phyloP scores from a whole-genome alignment of 2,113 vertebrate genomes.

The Phylloscopus trochiloides region DNA sequence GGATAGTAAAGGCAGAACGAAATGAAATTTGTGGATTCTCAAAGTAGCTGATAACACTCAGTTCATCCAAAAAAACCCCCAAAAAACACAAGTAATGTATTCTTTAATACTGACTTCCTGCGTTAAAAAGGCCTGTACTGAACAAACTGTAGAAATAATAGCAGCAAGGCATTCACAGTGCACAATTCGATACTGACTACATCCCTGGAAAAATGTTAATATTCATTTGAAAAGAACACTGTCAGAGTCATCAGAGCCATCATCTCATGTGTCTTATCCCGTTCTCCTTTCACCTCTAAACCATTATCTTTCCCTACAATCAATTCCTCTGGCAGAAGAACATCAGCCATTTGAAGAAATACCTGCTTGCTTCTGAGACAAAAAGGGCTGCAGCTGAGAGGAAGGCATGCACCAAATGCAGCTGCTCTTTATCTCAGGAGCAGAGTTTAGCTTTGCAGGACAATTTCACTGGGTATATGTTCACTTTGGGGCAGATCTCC shows the following conservation, averaged over 20 bases:
- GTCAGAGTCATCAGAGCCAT: neutral
- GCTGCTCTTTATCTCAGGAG: neutral
- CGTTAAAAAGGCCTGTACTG: neutral
- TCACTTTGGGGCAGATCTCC: neutral
- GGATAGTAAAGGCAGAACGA: neutral
- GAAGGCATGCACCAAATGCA: neutral
- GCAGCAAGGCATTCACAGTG: neutral
- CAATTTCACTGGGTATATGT: neutral
- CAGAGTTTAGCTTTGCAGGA: neutral
- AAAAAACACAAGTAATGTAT: neutral
- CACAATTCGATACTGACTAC: neutral
- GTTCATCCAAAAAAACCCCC: neutral
- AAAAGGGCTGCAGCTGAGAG: neutral
- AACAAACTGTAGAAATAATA: neutral
- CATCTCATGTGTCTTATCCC: neutral
- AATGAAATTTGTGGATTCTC: neutral
- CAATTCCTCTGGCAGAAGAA: neutral
- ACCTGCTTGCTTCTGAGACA: neutral
- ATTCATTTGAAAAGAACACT: slow-evolving; percentile 44
- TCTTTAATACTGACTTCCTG: neutral
- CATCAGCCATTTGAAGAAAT: neutral
- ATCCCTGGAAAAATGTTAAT: slow-evolving; percentile 26
- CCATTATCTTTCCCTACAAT: neutral
- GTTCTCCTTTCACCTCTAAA: slow-evolving; percentile 1
- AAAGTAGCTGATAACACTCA: neutral